A percentile compares a stretch with the other conserved stretches of the same genome.
Conservation (phyloP, 2,113 vertebrate genomes). For the Tyto alba region DNA sequence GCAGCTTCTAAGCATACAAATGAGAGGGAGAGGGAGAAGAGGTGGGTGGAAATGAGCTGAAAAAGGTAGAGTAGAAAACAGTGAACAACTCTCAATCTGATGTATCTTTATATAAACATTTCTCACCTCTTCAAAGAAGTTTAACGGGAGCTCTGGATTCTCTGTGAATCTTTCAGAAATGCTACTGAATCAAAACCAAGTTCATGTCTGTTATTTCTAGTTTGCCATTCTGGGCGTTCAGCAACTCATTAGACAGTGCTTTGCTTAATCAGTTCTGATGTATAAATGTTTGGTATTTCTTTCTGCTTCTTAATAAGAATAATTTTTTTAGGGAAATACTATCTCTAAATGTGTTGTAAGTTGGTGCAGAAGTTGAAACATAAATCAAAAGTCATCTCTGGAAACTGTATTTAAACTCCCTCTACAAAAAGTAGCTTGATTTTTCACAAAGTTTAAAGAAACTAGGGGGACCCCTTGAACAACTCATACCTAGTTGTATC, state of each 20-base stretch:
- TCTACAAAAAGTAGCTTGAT: not conserved
- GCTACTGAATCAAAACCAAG: not conserved
- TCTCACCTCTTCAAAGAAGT: not conserved
- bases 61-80: not conserved
- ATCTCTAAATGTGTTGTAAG: not conserved
- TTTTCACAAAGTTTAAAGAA: not conserved
- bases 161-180: not conserved
- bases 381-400: not conserved
- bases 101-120: not conserved
- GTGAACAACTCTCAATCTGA: not conserved
- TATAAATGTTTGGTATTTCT: not conserved
- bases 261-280: not conserved
- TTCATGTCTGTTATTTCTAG: not conserved
- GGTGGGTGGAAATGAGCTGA: not conserved
- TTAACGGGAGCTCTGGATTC: not conserved
- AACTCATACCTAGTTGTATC: not conserved
- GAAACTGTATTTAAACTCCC: not conserved
- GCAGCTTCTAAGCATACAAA: not conserved
- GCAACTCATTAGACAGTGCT: not conserved
- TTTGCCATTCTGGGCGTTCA: not conserved
- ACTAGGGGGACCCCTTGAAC: not conserved
- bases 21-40: not conserved
- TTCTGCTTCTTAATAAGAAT: not conserved
- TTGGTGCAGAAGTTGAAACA: not conserved
- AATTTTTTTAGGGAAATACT: not conserved